phyloP scores from a whole-genome alignment of 2,113 vertebrate species.

The Dermatemys mawii region DNA sequence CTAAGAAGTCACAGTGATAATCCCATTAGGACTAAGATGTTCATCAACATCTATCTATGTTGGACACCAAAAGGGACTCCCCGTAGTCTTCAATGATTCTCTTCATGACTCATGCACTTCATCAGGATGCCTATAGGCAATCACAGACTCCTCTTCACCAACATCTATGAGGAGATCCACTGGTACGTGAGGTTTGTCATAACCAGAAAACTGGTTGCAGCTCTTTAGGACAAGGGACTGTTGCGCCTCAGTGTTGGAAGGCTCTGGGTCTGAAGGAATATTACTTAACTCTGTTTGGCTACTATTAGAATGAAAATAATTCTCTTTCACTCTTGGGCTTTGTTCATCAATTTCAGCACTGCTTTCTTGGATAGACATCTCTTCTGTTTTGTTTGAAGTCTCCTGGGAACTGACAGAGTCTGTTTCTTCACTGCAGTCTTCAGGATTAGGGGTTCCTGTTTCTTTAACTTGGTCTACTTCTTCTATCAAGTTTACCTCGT shows the following conservation, averaged over 20 bases:
- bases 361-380: neutral
- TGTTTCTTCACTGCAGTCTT: neutral
- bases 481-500: neutral
- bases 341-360: neutral
- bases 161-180: conserved; percentile 62
- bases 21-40: neutral
- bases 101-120: neutral
- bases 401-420: neutral
- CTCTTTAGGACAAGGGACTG: neutral
- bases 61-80: neutral
- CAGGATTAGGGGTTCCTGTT: neutral
- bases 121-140: conserved; percentile 63
- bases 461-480: neutral
- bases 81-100: conserved; percentile 9
- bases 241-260: conserved; percentile 7
- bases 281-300: conserved; percentile 31
- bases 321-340: neutral
- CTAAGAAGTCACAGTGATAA: neutral
- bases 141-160: conserved; percentile 64
- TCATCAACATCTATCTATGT: neutral
- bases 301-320: conserved; percentile 36
- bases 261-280: conserved; percentile 20
- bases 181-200: conserved; percentile 78
- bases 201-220: conserved; percentile 68
- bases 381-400: neutral